Conservation (phyloP, 2,797 vertebrate genomes). For the Macropodus opercularis region DNA sequence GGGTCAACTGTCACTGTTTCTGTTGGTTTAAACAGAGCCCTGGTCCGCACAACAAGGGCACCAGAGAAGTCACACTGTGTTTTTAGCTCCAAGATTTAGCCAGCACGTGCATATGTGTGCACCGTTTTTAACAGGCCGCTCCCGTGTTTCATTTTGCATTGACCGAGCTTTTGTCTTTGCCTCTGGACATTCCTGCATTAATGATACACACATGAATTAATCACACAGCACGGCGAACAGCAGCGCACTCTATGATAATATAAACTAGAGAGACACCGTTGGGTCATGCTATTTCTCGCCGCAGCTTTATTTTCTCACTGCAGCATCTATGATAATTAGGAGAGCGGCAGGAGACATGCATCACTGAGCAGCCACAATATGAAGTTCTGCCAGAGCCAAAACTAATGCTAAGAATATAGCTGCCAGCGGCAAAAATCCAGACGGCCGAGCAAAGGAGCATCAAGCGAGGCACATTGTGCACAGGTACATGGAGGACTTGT, state of each 20-base stretch:
- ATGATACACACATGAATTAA: constrained; percentile 82
- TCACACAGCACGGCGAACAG: constrained; percentile 76
- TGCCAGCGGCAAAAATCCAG: constrained; percentile 46
- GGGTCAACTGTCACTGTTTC: constrained; percentile 73
- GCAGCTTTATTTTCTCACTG: constrained; percentile 58
- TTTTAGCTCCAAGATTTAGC: constrained; percentile 34
- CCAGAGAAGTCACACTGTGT: constrained; percentile 61
- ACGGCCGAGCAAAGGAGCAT: constrained; percentile 33
- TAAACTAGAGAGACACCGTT: constrained; percentile 64
- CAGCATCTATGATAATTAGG: constrained; percentile 71
- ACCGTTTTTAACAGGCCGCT: constrained; percentile 43
- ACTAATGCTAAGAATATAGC: constrained; percentile 51
- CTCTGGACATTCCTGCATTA: constrained; percentile 80
- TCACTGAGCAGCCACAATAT: constrained; percentile 55
- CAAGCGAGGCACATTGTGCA: constrained; percentile 23
- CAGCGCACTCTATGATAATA: constrained; percentile 73
- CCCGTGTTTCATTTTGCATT: constrained; percentile 69
- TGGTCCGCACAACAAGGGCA: constrained; percentile 68
- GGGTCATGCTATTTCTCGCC: constrained; percentile 64
- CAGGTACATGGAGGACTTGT: constrained; percentile 42
- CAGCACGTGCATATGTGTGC: constrained; percentile 37
- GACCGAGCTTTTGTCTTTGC: constrained; percentile 81
- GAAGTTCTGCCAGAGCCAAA: constrained; percentile 45
- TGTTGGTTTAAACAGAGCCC: constrained; percentile 69
- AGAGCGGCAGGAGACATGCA: constrained; percentile 51